phyloP scores from a whole-genome alignment of 2,888 invertebrate species.

The Hyposoter didymator region DNA sequence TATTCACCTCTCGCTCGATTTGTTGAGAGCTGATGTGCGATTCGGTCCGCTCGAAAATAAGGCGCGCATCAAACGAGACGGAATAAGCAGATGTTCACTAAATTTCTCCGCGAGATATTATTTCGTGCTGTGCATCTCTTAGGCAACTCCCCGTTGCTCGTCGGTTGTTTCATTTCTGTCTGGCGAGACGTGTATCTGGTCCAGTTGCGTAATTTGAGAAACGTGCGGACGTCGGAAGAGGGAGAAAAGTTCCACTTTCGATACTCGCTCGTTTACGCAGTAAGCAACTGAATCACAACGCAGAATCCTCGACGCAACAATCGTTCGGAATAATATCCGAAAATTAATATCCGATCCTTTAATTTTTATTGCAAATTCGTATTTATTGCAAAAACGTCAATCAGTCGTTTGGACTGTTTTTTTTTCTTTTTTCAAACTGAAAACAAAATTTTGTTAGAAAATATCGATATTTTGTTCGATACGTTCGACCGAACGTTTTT shows the following conservation, averaged over 20 bases:
- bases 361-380: not conserved
- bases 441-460: no score
- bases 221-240: slow-evolving; percentile 20
- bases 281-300: slow-evolving; percentile 4
- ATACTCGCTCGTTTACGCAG: not conserved
- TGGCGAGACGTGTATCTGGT: slow-evolving; percentile 74
- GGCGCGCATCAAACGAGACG: slow-evolving; percentile 45
- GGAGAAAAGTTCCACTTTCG: slow-evolving; percentile 38
- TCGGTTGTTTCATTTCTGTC: slow-evolving; percentile 71
- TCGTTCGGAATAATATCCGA: not conserved
- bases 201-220: slow-evolving; percentile 72
- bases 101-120: slow-evolving; percentile 52
- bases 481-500: no score
- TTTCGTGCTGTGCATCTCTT: slow-evolving; percentile 68
- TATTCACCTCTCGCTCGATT: not conserved
- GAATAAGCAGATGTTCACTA: slow-evolving; percentile 26
- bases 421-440: no score
- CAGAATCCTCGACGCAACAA: not conserved
- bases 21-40: not conserved
- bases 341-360: not conserved
- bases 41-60: slow-evolving; percentile 31
- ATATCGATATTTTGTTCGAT: no score
- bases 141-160: slow-evolving; percentile 62
- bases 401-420: no score
- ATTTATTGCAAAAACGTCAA: not conserved